Base-by-base conservation (phyloP, 1,140 invertebrate species). In the Cotesia vestalis region DNA sequence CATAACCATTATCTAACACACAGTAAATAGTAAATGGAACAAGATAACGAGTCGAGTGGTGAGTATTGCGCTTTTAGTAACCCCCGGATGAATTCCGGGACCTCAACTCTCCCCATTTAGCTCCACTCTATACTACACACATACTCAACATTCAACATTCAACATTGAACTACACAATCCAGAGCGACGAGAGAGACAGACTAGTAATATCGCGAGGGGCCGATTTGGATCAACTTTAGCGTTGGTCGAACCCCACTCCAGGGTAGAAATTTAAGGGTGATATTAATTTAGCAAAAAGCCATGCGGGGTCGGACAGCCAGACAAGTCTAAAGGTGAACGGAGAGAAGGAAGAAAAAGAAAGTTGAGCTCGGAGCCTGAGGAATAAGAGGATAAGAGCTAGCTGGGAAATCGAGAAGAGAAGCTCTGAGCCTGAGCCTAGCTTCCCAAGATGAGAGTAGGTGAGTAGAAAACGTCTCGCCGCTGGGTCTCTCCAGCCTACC, bases 201-300 rank as follows among this genome's bases (percentile, higher is more conserved):
- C 17, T 27, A 14, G 40, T 62, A 20, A 34, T 20, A 66, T 69
- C n/a, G 11, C 36, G n/a, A 51, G 60, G 40, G 53, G 53, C 4
- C 52, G 20, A 61, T 52, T 53, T 72, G 27, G 66, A 9, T 72
- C 20, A 55, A 46, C 8, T 59, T 64, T 46, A 53, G 52, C 38
- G 35, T 67, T 66, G 57, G 68, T 57, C 27, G 27, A 27, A 27
- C 27, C 27, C 27, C 40, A 61, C 55, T 55, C 51, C 52, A 38
- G 40, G 59, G 68, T 60, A 68, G 40, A 55, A 46, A 74, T 78
- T 79, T 77, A 78, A 81, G 78, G 77, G 79, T 75, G 78, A 85
- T 85, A 85, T 85, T 85, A 85, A 86, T 85, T 85, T 83, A 84
- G 79, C 78, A 80, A 79, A 81, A 78, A 75, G 79, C 77, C 75